Evolutionary conservation across 2,797 vertebrate species (phyloP).

Genomic region (Bradypodion pumilum): DNA sequence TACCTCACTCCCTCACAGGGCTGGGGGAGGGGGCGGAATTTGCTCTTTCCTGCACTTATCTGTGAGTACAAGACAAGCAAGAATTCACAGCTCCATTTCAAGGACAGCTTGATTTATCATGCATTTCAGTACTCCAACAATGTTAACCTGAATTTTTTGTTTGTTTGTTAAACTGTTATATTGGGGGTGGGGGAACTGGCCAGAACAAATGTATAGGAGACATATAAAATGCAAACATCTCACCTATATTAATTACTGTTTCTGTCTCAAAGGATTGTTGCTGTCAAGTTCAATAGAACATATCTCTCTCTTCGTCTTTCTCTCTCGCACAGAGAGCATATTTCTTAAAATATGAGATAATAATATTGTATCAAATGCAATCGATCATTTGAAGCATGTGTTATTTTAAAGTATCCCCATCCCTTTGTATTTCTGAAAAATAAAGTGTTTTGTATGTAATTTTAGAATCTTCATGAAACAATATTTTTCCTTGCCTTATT

Average conservation of each 20-base stretch:
- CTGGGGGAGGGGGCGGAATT: too few species aligned
- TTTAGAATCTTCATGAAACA: background rate
- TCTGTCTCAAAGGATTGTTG: background rate
- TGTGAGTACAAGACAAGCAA: too few species aligned
- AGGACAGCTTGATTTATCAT: background rate
- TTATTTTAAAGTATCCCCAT: constrained; percentile 12
- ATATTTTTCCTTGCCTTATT: background rate
- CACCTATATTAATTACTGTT: too few species aligned
- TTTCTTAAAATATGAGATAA: background rate
- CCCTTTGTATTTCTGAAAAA: constrained; percentile 30
- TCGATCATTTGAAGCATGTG: background rate
- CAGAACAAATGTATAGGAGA: background rate
- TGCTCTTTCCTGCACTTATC: too few species aligned
- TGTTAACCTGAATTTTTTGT: background rate
- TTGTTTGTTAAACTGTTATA: background rate
- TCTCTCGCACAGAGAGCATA: background rate
- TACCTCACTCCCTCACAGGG: too few species aligned
- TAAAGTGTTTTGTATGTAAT: background rate
- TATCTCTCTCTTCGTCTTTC: too few species aligned
- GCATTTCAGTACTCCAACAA: background rate
- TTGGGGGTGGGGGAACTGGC: background rate
- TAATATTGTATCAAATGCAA: background rate
- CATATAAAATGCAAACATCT: background rate
- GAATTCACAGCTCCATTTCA: background rate
- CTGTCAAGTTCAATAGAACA: background rate